phyloP scores from a whole-genome alignment of 2,888 invertebrate genomes.

The Phorcus lineatus region DNA sequence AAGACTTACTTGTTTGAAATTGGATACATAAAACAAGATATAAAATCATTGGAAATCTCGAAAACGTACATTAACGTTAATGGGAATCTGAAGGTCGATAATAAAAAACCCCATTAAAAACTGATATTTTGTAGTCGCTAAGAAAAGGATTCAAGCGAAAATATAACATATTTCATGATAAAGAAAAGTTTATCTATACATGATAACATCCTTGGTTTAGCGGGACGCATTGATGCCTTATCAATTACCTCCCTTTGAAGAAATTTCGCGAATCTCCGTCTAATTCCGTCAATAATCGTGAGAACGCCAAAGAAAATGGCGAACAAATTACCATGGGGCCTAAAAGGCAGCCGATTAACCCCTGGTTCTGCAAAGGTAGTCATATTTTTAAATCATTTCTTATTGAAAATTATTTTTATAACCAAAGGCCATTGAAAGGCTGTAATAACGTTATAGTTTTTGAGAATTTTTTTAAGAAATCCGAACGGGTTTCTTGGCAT shows the following conservation, averaged over 20 bases:
- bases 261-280: background rate
- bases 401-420: too few species aligned
- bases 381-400: too few species aligned
- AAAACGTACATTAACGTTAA: too few species aligned
- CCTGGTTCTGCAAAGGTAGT: conserved; percentile 47
- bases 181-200: too few species aligned
- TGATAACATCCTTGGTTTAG: background rate
- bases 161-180: too few species aligned
- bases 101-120: too few species aligned
- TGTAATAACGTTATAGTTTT: background rate
- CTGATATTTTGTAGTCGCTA: background rate
- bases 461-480: background rate
- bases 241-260: background rate
- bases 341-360: conserved; percentile 41
- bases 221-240: too few species aligned
- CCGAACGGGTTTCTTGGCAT: background rate
- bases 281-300: background rate
- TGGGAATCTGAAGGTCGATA: too few species aligned
- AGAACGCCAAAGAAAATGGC: conserved; percentile 42
- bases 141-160: too few species aligned
- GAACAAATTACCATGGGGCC: conserved; percentile 50
- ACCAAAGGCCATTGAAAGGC: background rate
- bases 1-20: too few species aligned
- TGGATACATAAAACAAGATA: too few species aligned
- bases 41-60: too few species aligned